phyloP scores from a whole-genome alignment of 2,797 vertebrate genomes.

The Acanthis flammea region DNA sequence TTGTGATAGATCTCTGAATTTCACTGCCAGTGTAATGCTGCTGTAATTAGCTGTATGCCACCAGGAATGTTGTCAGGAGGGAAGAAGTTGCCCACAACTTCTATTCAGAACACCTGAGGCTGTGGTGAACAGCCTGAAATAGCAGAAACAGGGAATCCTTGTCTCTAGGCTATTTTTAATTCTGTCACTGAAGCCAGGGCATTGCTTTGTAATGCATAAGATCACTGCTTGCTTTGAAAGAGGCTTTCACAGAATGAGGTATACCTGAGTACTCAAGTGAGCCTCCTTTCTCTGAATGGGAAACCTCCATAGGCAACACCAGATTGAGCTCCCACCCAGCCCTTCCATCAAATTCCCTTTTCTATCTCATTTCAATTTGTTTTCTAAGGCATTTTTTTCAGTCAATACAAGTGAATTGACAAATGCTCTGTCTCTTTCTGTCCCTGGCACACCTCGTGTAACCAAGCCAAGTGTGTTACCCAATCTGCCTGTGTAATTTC shows the following conservation, averaged over 20 bases:
- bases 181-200: neutral
- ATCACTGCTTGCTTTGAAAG: neutral
- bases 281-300: neutral
- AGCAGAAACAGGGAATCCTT: neutral
- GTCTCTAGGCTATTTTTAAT: neutral
- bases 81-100: neutral
- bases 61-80: neutral
- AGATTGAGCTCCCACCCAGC: neutral
- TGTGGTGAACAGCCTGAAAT: neutral
- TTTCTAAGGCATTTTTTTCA: neutral
- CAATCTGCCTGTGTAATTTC: neutral
- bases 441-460: neutral
- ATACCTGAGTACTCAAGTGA: neutral
- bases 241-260: neutral
- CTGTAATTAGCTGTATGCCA: neutral
- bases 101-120: neutral
- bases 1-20: neutral
- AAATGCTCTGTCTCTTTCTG: neutral
- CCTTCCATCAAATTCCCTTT: neutral
- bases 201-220: neutral
- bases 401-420: neutral
- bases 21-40: neutral
- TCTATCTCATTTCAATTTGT: neutral
- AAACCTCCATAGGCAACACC: neutral
- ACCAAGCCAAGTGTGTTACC: neutral